Base-by-base conservation (phyloP, 2,888 invertebrate species). In the Tenthredo notha region DNA sequence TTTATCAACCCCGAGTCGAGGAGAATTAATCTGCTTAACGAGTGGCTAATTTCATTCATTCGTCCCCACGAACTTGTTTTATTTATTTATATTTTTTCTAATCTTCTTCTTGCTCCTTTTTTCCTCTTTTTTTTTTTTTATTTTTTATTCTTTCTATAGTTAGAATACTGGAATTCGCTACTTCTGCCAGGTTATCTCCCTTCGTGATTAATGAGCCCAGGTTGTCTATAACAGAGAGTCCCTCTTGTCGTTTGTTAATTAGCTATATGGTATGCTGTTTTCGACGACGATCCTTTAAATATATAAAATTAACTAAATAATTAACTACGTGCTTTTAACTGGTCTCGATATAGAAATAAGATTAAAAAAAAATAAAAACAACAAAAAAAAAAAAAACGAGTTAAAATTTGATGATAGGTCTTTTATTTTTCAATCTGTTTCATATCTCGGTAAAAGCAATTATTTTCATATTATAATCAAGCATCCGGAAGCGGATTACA, bases 1-100 rank as follows among this genome's bases (percentile, higher is more conserved):
- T 5, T 18, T 50, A 50, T 65, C 29, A 29, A 65, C 0, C 29
- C 29, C 1, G 21, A 65, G 65, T 65, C 12, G 50, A 50, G 50
- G 67, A 33, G 67, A 33, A 67, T 67, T 67, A 67, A 67, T 67
- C 67, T 67, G 67, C 67, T 67, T 67, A 67, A 67, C 67, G 67
- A 25, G 67, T 67, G 33, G 29, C 29, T 72, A 72, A 72, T 72
- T 72, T 72, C 21, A 40, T 40, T 43, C n/a, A 70, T 70, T 72
- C 43, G 12, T 40, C 18, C 29, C 67, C 33, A 33, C 3, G 29
- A 29, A 4, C 12, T 12, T 65, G 10, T 29, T 15, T 33, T 15
- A n/a, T 72, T 72, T 40, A 12, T 72, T 43, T n/a, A 21, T 21
- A 43, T 72, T n/a, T 72, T 72, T 40, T 72, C n/a, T n/a, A 10